Percentiles rank a stretch among this genome's conserved stretches.
Conservation (phyloP, 1,140 invertebrate species). For the Myzus persicae region DNA sequence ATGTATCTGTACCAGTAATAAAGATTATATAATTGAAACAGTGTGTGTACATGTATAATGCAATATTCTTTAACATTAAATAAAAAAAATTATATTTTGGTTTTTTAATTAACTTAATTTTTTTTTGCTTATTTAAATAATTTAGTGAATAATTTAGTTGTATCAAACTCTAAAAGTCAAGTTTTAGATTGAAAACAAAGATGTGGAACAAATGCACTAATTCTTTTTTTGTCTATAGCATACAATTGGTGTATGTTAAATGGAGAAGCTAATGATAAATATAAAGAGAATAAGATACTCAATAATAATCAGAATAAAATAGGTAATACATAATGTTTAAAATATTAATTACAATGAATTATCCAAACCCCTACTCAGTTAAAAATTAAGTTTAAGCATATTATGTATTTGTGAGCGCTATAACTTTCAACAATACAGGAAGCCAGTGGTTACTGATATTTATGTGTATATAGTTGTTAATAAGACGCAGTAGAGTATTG, state of each 20-base stretch:
- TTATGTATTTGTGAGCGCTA: background rate
- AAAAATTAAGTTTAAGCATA: background rate
- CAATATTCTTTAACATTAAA: background rate
- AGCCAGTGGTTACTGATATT: background rate
- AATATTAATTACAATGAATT: too few species aligned
- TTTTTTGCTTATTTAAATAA: background rate
- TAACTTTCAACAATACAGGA: background rate
- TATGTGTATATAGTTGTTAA: background rate
- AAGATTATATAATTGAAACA: background rate
- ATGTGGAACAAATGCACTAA: background rate
- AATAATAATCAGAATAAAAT: background rate
- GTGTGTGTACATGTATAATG: background rate
- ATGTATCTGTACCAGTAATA: background rate
- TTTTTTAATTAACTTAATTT: background rate
- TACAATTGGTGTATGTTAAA: too few species aligned
- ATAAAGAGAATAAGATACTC: background rate
- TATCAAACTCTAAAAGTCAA: background rate
- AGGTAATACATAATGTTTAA: background rate
- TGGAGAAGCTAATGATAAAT: too few species aligned
- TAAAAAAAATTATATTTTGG: background rate
- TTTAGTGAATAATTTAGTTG: background rate
- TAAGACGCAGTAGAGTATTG: background rate
- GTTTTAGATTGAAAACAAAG: background rate
- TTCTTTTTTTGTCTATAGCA: too few species aligned
- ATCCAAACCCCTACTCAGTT: too few species aligned